Evolutionary conservation across 2,888 invertebrate species (phyloP).

Genomic region (Amphipyra tragopoginis): DNA sequence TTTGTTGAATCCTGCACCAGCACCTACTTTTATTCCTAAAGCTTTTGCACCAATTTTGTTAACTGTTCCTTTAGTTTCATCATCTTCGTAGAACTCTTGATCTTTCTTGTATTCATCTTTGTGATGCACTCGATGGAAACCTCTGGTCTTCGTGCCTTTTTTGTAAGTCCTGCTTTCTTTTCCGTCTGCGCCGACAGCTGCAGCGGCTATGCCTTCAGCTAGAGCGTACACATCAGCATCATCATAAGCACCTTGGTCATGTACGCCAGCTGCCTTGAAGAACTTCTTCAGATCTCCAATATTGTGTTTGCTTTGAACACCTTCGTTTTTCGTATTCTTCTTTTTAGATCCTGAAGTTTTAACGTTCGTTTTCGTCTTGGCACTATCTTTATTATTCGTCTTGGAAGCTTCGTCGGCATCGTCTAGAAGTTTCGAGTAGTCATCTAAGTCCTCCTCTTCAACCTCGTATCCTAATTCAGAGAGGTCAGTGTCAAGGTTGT

Average conservation of each 20-base stretch:
- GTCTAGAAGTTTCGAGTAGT: conserved; percentile 71
- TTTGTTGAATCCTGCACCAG: conserved; percentile 82
- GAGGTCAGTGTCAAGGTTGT: conserved; percentile 76
- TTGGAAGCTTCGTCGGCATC: conserved; percentile 57
- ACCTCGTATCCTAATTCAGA: conserved; percentile 75
- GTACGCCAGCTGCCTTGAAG: conserved; percentile 70
- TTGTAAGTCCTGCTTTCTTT: conserved; percentile 85
- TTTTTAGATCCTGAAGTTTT: conserved; percentile 74
- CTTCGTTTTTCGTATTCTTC: conserved; percentile 71
- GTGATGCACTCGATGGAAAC: conserved; percentile 90
- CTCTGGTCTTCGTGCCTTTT: conserved; percentile 89
- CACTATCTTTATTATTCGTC: conserved; percentile 52
- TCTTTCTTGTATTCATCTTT: conserved; percentile 91
- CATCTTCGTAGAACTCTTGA: conserved; percentile 90
- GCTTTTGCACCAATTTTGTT: conserved; percentile 87
- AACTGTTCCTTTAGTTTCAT: conserved; percentile 86
- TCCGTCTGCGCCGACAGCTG: conserved; percentile 79
- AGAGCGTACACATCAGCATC: conserved; percentile 81
- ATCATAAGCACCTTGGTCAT: conserved; percentile 75
- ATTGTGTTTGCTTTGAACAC: conserved; percentile 70
- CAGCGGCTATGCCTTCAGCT: conserved; percentile 77
- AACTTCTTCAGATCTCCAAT: conserved; percentile 76
- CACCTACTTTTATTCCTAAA: conserved; percentile 79
- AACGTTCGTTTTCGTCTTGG: conserved; percentile 61
- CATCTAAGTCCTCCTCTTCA: conserved; percentile 78